phyloP scores from a whole-genome alignment of 2,888 invertebrate genomes.

The Pandemis corylana region DNA sequence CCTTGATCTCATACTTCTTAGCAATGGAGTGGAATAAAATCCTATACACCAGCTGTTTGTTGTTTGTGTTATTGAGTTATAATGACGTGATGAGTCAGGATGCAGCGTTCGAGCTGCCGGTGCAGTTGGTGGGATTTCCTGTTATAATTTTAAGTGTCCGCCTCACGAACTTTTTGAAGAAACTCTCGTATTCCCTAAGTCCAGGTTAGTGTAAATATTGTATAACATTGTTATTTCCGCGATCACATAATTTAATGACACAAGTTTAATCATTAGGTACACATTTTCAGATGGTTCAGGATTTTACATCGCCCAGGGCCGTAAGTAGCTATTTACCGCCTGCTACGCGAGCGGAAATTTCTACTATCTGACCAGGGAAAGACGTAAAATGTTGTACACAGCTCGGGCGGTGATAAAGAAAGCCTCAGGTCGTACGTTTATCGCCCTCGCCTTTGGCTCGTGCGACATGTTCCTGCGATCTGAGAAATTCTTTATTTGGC shows the following conservation, averaged over 20 bases:
- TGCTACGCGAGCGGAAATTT: too few relatives aligned
- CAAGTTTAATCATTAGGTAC: too few relatives aligned
- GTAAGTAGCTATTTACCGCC: too few relatives aligned
- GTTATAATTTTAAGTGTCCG: conserved; percentile 90
- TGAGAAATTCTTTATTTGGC: too few relatives aligned
- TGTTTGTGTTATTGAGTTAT: conserved; percentile 43
- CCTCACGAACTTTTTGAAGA: conserved; percentile 89
- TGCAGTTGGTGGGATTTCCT: conserved; percentile 90
- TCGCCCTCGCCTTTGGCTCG: too few relatives aligned
- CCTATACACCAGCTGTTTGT: conserved; percentile 36
- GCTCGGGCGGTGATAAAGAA: too few relatives aligned
- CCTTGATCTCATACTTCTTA: conserved; percentile 19
- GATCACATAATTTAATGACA: neutral
- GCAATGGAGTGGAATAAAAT: conserved; percentile 44
- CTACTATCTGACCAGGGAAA: too few relatives aligned
- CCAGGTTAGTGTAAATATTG: conserved; percentile 84
- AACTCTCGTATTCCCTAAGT: conserved; percentile 89
- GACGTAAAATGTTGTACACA: too few relatives aligned
- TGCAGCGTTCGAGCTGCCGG: conserved; percentile 88
- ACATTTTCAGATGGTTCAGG: too few relatives aligned
- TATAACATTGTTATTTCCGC: neutral
- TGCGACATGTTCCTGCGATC: too few relatives aligned
- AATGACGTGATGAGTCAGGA: conserved; percentile 54
- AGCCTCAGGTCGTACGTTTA: too few relatives aligned
- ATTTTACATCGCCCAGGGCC: too few relatives aligned